A percentile compares a stretch with the other conserved stretches of the same genome.
These are phyloP conservation scores for Sinella curviseta DNA, from an alignment of 1,140 invertebrate genomes.

Conservation along the genomic window DNA sequence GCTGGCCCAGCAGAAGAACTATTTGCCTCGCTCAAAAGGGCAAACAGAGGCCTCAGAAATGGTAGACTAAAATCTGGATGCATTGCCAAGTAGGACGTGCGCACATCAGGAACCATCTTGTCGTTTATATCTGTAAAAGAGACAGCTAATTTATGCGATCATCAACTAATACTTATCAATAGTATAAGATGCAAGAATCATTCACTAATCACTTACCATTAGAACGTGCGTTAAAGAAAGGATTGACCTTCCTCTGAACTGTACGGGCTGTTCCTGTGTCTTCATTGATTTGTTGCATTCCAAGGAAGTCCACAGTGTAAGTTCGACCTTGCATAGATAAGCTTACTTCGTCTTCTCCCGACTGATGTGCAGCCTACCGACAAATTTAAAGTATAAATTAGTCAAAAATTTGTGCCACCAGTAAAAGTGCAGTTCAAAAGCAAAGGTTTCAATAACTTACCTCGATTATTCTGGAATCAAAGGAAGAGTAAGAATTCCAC, in stretches of 20 bases:
- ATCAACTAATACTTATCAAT: neutral
- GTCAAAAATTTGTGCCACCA: no score
- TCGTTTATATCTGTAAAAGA: slow-evolving; percentile 24
- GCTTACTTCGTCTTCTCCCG: slow-evolving; percentile 91
- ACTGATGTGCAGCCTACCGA: slow-evolving; percentile 83
- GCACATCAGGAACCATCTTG: slow-evolving; percentile 34
- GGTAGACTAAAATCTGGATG: slow-evolving; percentile 69
- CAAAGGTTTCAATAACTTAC: no score
- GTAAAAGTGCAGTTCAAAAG: no score
- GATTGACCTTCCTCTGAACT: slow-evolving; percentile 72
- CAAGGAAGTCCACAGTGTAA: slow-evolving; percentile 93
- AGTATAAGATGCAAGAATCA: slow-evolving; percentile 2
- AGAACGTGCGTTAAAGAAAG: slow-evolving; percentile 40
- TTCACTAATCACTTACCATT: neutral
- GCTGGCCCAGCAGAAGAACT: slow-evolving; percentile 95
- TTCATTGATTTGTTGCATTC: slow-evolving; percentile 98
- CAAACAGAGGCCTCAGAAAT: slow-evolving; percentile 86
- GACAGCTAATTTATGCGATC: no score
- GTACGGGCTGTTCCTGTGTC: slow-evolving; percentile 89
- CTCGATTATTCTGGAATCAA: slow-evolving; percentile 79
- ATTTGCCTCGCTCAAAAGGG: slow-evolving; percentile 92
- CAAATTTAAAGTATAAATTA: no score
- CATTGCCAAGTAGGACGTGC: slow-evolving; percentile 38
- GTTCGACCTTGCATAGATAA: slow-evolving; percentile 85
- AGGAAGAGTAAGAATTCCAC: slow-evolving; percentile 71